Conservation (phyloP, 2,113 vertebrate species). For the Neolamprologus longior region DNA sequence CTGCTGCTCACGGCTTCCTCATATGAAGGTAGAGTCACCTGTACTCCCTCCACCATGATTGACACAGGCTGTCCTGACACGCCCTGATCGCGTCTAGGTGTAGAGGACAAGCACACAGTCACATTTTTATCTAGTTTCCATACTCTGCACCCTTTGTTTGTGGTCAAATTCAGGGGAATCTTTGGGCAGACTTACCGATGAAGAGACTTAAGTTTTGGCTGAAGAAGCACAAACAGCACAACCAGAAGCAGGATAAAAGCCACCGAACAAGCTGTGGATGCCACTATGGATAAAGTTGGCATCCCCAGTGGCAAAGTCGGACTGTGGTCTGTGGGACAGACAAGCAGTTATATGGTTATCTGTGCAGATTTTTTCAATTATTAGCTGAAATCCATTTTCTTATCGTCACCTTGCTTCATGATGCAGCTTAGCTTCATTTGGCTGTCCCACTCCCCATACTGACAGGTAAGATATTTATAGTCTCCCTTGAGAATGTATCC, state of each 20-base stretch:
- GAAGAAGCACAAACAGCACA: conserved; percentile 92
- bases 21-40: conserved; percentile 91
- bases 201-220: conserved; percentile 95
- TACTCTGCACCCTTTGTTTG: background rate
- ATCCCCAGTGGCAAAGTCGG: conserved; percentile 79
- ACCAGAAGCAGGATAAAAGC: conserved; percentile 91
- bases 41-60: conserved; percentile 94
- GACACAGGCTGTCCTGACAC: conserved; percentile 89
- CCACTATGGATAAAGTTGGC: conserved; percentile 90
- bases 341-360: background rate
- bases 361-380: background rate
- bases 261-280: conserved; percentile 92
- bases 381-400: background rate
- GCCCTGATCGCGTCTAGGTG: conserved; percentile 82
- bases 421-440: conserved; percentile 91
- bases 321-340: conserved; percentile 71
- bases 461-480: conserved; percentile 95
- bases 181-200: conserved; percentile 78
- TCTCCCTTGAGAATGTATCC: conserved; percentile 94
- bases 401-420: conserved; percentile 78
- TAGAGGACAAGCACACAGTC: background rate
- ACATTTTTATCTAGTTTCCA: background rate
- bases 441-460: conserved; percentile 90
- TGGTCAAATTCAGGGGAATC: background rate
- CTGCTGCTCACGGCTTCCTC: conserved; percentile 91